phyloP scores from a whole-genome alignment of 2,888 invertebrate species.

The Rhamphomyia laevipes region DNA sequence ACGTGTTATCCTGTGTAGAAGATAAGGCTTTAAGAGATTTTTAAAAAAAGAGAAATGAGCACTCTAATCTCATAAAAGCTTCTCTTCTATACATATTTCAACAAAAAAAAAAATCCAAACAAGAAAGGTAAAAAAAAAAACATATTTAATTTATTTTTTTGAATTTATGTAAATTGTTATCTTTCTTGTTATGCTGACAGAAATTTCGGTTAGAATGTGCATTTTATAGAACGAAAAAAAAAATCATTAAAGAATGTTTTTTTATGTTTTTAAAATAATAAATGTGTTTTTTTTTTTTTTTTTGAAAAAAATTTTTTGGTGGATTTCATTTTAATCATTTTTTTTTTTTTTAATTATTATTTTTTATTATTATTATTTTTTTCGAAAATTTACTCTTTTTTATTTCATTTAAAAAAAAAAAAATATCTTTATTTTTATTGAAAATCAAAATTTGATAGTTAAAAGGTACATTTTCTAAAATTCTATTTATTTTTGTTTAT shows the following conservation, averaged over 20 bases:
- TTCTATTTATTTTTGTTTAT: slow-evolving; percentile 1
- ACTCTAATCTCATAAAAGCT: too few species aligned
- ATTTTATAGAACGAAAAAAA: neutral
- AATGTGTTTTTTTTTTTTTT: neutral
- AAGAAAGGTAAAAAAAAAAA: too few species aligned
- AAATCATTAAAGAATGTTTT: neutral
- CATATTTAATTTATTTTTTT: too few species aligned
- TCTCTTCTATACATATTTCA: too few species aligned
- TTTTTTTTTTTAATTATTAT: neutral
- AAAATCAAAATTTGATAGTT: slow-evolving; percentile 8
- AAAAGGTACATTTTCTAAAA: slow-evolving; percentile 7
- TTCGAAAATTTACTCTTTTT: neutral
- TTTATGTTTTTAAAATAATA: too few species aligned
- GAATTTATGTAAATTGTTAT: too few species aligned
- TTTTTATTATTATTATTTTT: neutral
- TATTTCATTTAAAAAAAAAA: neutral
- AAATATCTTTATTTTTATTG: slow-evolving; percentile 10
- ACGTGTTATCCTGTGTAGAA: too few species aligned
- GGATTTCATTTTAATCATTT: neutral
- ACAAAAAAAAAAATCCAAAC: too few species aligned
- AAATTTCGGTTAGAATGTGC: neutral
- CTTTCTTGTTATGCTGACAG: too few species aligned
- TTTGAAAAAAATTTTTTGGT: neutral
- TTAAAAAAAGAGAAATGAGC: too few species aligned
- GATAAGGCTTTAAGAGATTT: too few species aligned